Evolutionary conservation across 2,888 invertebrate species (phyloP), one percentile per base, ranked within the genome.

Genomic region (Xanthorhoe spadicearia): DNA sequence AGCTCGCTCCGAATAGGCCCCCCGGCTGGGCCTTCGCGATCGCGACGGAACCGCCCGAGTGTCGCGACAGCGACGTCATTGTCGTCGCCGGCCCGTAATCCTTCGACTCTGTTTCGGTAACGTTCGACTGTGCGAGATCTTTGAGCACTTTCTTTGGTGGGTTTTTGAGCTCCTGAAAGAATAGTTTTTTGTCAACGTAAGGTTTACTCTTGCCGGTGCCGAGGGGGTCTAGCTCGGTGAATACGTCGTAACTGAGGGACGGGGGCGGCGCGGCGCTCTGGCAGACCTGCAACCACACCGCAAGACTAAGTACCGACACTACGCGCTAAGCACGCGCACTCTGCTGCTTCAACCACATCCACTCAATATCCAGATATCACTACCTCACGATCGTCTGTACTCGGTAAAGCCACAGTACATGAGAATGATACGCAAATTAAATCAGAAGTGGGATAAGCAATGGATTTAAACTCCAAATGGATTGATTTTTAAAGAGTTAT

Each of bases 141-240:
- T 98, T 97, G 79, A 98, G 95, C 72, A 97, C 96, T 93, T 97
- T 97, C 94, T 98, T 97, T 78, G 98, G 97, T 77, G 98, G 98
- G 92, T 98, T 98, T 94, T 98, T 98, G 83, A 98, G 94, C 90
- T 98, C 97, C 94, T 98, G 97, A 94, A 98, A 98, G 94, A 98
- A 98, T 93, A 97, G 97, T 94, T 98, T 98, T 94, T 97, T 97
- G 94, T 98, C 98, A 84, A 98, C 95, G 94, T 98, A 98, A 72
- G 98, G 98, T 92, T 97, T 97, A 91, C 96, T 97, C 89, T 97
- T 95, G 83, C 98, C 97, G 78, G 97, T 98, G 84, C 98, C 98
- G 85, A 98, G 94, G 69, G 98, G 98, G 94, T 98, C 98, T 89
- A 98, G 94, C 87, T 98, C 98, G 75, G 97, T 97, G 94, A 98